These are phyloP conservation scores for Anolis sagrei DNA, from an alignment of 2,113 vertebrate genomes.

Conservation along the genomic window DNA sequence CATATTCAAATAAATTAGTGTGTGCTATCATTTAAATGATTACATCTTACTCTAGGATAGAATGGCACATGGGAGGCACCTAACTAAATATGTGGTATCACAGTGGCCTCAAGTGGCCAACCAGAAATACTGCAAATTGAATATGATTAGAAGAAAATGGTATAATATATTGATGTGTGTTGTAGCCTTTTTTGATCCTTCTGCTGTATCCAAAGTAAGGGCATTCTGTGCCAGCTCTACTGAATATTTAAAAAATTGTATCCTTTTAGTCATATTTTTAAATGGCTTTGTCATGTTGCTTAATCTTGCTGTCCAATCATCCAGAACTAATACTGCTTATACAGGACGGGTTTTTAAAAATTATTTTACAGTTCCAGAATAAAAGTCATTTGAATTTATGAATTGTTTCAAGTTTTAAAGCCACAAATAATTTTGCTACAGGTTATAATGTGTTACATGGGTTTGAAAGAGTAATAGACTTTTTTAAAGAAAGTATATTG, in stretches of 20 bases:
- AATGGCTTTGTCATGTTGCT: neutral
- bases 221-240: neutral
- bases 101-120: constrained; percentile 36
- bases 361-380: neutral
- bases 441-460: neutral
- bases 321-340: neutral
- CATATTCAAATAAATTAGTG: neutral
- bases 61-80: neutral
- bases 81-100: neutral
- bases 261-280: neutral
- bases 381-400: neutral
- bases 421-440: neutral
- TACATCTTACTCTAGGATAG: constrained; percentile 7
- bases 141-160: neutral
- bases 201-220: neutral
- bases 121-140: constrained; percentile 11
- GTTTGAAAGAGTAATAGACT: neutral
- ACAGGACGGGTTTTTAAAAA: neutral
- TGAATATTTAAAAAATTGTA: neutral
- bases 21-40: neutral
- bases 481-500: neutral
- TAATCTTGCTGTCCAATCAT: neutral
- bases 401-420: neutral
- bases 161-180: constrained; percentile 3
- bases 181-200: neutral